Evolutionary conservation across 2,113 vertebrate genomes (phyloP).

Genomic region (pig (Sus scrofa)): T2T-Sscrofa CM000826.6:133184501-133185000

Average conservation of each 20-base stretch:
- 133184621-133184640: not conserved
- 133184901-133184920: not conserved
- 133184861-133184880: not conserved
- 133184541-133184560: not conserved
- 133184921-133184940: not conserved
- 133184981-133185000: not conserved
- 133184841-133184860: not conserved
- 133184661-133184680: not conserved
- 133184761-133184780: not conserved
- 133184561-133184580: not conserved
- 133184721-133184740: not conserved
- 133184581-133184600: not conserved
- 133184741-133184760: not conserved
- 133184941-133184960: not conserved
- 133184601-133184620: not conserved
- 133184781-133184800: not conserved
- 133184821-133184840: not conserved
- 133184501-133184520: not conserved
- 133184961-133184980: not conserved
- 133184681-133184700: not conserved
- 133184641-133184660: not conserved
- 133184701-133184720: not conserved
- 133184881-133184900: not conserved
- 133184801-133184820: not conserved
- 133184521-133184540: not conserved